Conservation (phyloP, 2,888 invertebrate species). For the Aphidius colemani region DNA sequence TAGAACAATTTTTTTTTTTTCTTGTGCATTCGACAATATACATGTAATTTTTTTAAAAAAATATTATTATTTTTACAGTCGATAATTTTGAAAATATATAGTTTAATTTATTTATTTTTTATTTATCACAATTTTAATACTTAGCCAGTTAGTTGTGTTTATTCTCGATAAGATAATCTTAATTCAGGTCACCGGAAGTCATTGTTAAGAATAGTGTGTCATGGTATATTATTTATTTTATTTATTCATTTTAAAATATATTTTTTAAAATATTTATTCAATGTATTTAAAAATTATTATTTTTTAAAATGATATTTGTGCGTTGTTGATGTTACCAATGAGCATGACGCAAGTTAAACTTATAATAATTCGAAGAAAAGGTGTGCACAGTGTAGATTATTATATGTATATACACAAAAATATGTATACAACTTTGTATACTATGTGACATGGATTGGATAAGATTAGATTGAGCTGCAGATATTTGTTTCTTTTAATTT, state of each 20-base stretch:
- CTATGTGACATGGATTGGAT: conserved; percentile 7
- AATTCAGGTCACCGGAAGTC: conserved; percentile 40
- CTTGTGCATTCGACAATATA: conserved; percentile 34
- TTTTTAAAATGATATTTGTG: too few relatives aligned
- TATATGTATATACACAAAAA: too few relatives aligned
- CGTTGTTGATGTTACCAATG: background rate
- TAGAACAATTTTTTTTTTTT: too few relatives aligned
- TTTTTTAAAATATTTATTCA: too few relatives aligned
- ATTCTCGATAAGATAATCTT: conserved; percentile 24
- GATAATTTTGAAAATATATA: background rate
- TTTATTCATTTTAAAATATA: too few relatives aligned
- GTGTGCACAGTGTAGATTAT: too few relatives aligned
- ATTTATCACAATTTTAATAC: conserved; percentile 1
- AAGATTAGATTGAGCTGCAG: background rate
- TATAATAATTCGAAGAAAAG: background rate
- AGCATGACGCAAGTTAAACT: background rate
- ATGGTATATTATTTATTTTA: too few relatives aligned
- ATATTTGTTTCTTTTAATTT: background rate
- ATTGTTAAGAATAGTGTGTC: conserved; percentile 10
- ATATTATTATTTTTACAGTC: background rate
- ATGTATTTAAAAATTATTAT: too few relatives aligned
- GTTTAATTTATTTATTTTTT: background rate
- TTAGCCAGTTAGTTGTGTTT: conserved; percentile 15
- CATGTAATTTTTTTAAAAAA: conserved; percentile 20
- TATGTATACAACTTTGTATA: background rate